Base-by-base conservation (phyloP, 2,113 vertebrate species). In the Lepus americanus region DNA sequence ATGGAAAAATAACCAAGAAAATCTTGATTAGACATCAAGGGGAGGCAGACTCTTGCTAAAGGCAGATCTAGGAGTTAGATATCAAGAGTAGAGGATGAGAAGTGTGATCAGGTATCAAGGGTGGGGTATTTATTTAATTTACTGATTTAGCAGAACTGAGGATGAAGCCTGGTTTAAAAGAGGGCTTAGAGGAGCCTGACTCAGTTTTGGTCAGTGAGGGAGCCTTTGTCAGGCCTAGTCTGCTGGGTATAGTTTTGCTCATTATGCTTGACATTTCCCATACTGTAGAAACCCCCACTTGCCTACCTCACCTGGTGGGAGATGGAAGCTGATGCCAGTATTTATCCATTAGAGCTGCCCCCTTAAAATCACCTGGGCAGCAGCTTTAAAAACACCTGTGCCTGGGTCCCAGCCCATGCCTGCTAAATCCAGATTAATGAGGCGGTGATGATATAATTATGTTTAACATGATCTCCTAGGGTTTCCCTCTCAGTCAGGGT, bases 391-490 rank as follows among this genome's bases (percentile, higher is more conserved):
- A 72, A 59, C n/a, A 51, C 20, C n/a, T 49, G 64, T 49, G 44
- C 39, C 25, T 90, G 25, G 39, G 31, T 10, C 53, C 4, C 1
- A 53, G 33, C 29, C 39, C 39, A 22, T 31, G 66, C 8, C 49
- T 81, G 20, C 14, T 88, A 82, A 83, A 82, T 90, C 64, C 83
- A 33, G 78, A 44, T 55, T 85, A 69, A 74, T 82, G 89, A 86
- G 72, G 31, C 39, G 27, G 27, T 31, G 31, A 36, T 67, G 55
- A 92, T 49, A 23, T 4, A 64, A 23, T 29, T 87, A 63, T 59
- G n/a, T 73, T 96, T 86, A 92, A 88, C 29, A 85, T 49, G n/a
- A 5, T 92, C 90, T 93, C 66, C n/a, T 86, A 39, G 63, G 59
- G 49, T 85, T 81, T 94, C 61, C 85, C 59, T 87, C 82, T 36